phyloP scores from a whole-genome alignment of 2,888 invertebrate species.

The Archips crataeganus region DNA sequence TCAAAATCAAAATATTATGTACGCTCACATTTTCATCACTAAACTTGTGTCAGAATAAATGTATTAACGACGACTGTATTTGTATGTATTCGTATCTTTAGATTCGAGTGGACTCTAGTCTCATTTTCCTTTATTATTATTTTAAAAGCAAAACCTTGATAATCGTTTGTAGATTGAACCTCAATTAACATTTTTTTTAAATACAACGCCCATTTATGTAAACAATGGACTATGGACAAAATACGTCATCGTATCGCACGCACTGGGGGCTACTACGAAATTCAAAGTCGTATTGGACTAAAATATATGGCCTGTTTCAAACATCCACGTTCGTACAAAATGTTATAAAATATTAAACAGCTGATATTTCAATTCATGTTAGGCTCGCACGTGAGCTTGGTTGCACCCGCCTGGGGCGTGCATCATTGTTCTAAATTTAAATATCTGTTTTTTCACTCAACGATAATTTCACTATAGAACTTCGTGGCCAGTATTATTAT shows the following conservation, averaged over 20 bases:
- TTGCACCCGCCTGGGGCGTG: background rate
- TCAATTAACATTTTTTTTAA: background rate
- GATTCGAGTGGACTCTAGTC: no score
- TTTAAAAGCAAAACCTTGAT: background rate
- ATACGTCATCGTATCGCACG: background rate
- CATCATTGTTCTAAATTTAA: conserved; percentile 31
- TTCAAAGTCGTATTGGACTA: no score
- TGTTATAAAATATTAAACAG: background rate
- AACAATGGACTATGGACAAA: background rate
- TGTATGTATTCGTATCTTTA: no score
- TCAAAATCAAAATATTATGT: no score
- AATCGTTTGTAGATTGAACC: background rate
- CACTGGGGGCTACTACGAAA: background rate
- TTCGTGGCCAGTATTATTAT: background rate
- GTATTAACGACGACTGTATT: no score
- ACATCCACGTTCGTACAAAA: background rate
- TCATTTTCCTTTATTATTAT: background rate
- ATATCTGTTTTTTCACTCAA: conserved; percentile 4
- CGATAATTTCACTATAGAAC: background rate
- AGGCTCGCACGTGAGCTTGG: conserved; percentile 2
- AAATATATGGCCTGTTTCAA: background rate
- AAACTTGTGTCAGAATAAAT: no score
- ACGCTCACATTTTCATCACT: no score
- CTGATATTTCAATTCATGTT: conserved; percentile 5
- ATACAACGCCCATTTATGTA: background rate